Evolutionary conservation across 2,113 vertebrate species (phyloP).

Genomic region (Promerops cafer): DNA sequence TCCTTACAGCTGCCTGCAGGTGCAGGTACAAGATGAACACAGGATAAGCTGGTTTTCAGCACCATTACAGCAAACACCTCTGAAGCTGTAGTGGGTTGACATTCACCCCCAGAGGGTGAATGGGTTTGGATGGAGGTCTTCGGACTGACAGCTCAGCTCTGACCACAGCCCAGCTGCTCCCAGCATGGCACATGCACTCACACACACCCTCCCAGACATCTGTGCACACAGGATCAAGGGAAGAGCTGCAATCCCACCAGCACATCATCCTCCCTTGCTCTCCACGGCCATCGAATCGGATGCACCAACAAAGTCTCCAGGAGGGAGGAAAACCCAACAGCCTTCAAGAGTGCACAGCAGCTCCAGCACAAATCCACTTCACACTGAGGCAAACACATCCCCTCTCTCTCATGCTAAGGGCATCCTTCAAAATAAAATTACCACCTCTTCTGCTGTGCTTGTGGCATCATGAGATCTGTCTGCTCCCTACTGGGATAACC

Average conservation of each 20-base stretch:
- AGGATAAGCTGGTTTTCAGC: neutral
- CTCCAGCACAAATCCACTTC: neutral
- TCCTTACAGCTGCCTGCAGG: neutral
- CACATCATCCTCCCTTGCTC: neutral
- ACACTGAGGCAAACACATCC: fast-evolving
- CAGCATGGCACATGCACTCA: neutral
- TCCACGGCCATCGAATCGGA: fast-evolving
- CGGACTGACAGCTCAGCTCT: neutral
- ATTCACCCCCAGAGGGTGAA: fast-evolving
- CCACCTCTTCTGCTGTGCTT: neutral
- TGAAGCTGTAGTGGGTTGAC: neutral
- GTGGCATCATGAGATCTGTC: neutral
- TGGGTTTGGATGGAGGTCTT: neutral
- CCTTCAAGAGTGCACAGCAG: neutral
- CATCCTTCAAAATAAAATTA: neutral
- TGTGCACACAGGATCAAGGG: neutral
- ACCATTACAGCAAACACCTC: neutral
- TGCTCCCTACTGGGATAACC: neutral
- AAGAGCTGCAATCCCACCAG: neutral
- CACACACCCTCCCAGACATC: neutral
- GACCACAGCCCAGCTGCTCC: neutral
- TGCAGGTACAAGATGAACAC: neutral
- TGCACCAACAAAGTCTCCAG: neutral
- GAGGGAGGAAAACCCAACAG: neutral
- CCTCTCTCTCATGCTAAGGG: neutral